Percentiles rank a stretch among this genome's conserved stretches.
These are phyloP conservation scores for Eugnorisma glareosa DNA, from an alignment of 2,888 invertebrate genomes.

Conservation along the genomic window DNA sequence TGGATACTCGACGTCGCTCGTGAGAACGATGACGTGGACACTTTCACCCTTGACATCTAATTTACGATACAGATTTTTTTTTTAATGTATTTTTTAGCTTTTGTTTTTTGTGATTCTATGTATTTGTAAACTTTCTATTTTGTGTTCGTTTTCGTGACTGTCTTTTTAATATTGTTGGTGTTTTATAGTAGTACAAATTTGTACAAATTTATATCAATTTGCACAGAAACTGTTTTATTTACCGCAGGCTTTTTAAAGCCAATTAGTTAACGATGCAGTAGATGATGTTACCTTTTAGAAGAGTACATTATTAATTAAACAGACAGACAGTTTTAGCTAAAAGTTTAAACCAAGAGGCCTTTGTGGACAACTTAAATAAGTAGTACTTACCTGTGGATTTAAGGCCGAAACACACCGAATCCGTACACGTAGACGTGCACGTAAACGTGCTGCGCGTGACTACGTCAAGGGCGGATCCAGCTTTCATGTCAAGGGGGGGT, in stretches of 20 bases:
- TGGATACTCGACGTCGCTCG: conserved; percentile 80
- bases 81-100: neutral
- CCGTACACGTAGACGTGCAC: too few relatives aligned
- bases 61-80: neutral
- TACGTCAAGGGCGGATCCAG: too few relatives aligned
- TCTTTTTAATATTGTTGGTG: conserved; percentile 3
- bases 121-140: neutral
- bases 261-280: neutral
- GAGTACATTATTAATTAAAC: neutral
- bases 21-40: conserved; percentile 76
- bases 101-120: conserved; percentile 13
- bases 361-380: neutral
- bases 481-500: too few relatives aligned
- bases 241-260: too few relatives aligned
- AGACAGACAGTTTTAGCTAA: neutral
- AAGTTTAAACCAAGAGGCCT: neutral
- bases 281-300: neutral
- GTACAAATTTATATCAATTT: conserved; percentile 16
- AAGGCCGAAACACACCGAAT: too few relatives aligned
- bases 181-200: conserved; percentile 15
- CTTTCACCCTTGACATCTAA: conserved; percentile 68
- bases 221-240: neutral
- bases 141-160: neutral
- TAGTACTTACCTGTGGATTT: neutral
- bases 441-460: too few relatives aligned